Evolutionary conservation across 2,113 vertebrate genomes (phyloP), one percentile per base, ranked within the genome.

Genomic region (Chelonoidis abingdonii): DNA sequence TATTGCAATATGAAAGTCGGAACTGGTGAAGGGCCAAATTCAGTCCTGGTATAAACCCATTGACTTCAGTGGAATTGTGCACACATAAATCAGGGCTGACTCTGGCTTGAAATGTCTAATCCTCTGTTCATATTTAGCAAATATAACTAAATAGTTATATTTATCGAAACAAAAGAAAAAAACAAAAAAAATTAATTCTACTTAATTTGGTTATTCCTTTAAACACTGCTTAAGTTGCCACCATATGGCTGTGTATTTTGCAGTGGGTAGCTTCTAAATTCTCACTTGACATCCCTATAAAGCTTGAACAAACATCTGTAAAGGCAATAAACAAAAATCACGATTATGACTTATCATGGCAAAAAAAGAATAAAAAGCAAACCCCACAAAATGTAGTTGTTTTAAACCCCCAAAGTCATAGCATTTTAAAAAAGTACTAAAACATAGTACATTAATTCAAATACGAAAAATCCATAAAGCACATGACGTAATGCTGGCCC

Each of bases 201-300:
- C 72, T 4, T 5, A 35, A 88, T 65, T 35, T 81, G 65, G 9
- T 91, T 89, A 65, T 80, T 94, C 84, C 89, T 94, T 80, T 27
- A 78, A 78, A 27, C 41, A 78, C 25, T 47, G 75, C 41, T 78
- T 88, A 95, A 93, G 27, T 65, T 21, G 59, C 79, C 27, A 19
- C 0, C 1, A 27, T 21, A 81, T 85, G 93, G 31, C 59, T 83
- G 93, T 54, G 81, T 69, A 83, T 81, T 94, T 92, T 83, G n/a
- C 27, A 81, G 5, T 29, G 83, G 92, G 83, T 86, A 31, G 80
- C 84, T 95, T 95, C 82, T 91, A 89, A 83, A 59, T 13, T 92
- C 24, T 57, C 78, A 12, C n/a, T 91, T 89, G 54, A 57, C 16
- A 84, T 65, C 47, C 75, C 89, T 84, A 69, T 44, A 93, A 97